phyloP scores from a whole-genome alignment of 92 coral and sea anemone species.

The Paragorgia papillata region DNA sequence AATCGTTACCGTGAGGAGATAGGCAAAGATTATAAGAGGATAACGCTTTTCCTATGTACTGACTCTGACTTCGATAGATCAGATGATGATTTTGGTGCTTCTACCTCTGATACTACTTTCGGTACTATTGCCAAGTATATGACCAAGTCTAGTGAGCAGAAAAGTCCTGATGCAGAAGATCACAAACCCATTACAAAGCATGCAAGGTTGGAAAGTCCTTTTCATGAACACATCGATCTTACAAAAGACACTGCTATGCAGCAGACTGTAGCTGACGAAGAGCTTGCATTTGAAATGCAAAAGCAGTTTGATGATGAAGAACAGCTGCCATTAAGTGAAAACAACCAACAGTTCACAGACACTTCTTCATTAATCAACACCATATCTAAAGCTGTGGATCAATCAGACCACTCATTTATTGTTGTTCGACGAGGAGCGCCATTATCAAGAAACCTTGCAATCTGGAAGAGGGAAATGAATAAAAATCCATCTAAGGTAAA shows the following conservation, averaged over 20 bases:
- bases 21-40: slow-evolving; percentile 60
- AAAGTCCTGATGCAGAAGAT: neutral
- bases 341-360: no score
- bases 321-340: no score
- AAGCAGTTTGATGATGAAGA: neutral
- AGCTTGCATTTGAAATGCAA: slow-evolving; percentile 25
- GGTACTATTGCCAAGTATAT: neutral
- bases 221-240: neutral
- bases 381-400: neutral
- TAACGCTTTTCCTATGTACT: slow-evolving; percentile 53
- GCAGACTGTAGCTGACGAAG: slow-evolving; percentile 6
- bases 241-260: neutral
- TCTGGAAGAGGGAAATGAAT: slow-evolving; percentile 55
- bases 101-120: neutral
- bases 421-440: slow-evolving; percentile 45
- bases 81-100: slow-evolving; percentile 22
- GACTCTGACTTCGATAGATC: slow-evolving; percentile 56
- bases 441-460: slow-evolving; percentile 34
- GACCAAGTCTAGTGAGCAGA: no score
- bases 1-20: slow-evolving; percentile 55
- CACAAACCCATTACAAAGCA: neutral
- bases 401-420: slow-evolving; percentile 43
- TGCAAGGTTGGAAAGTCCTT: neutral
- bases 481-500: slow-evolving; percentile 16
- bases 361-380: no score